Conservation (phyloP, 2,797 vertebrate species). For the Alca torda region DNA sequence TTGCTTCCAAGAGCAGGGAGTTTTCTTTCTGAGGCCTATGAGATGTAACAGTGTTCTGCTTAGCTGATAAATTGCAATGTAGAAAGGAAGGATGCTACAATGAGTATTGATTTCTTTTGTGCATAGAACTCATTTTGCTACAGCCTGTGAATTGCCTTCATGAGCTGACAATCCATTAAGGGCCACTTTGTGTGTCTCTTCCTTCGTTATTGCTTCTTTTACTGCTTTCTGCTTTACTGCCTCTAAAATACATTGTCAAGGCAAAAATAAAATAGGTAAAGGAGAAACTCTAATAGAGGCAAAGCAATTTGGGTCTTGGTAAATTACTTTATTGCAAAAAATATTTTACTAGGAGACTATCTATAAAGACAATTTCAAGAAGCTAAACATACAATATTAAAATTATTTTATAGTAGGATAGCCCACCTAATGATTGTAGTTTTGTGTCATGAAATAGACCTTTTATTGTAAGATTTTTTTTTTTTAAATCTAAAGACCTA, state of each 20-base stretch:
- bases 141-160: slow-evolving; percentile 79
- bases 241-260: slow-evolving; percentile 66
- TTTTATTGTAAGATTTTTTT: background rate
- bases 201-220: slow-evolving; percentile 73
- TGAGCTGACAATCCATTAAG: slow-evolving; percentile 81
- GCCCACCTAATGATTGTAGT: background rate
- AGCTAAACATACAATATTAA: background rate
- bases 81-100: slow-evolving; percentile 74
- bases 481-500: background rate
- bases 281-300: slow-evolving; percentile 34
- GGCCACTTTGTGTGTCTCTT: slow-evolving; percentile 81
- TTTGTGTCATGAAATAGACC: background rate
- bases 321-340: slow-evolving; percentile 55
- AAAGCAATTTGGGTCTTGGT: slow-evolving; percentile 46
- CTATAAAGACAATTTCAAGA: slow-evolving; percentile 36
- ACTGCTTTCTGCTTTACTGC: slow-evolving; percentile 71
- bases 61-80: slow-evolving; percentile 74
- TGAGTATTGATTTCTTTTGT: slow-evolving; percentile 82
- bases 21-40: slow-evolving; percentile 44
- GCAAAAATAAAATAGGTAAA: slow-evolving; percentile 66
- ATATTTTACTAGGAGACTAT: slow-evolving; percentile 14
- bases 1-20: slow-evolving; percentile 15
- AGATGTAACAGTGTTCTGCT: slow-evolving; percentile 73
- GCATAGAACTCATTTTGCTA: slow-evolving; percentile 76
- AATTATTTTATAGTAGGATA: slow-evolving; percentile 27